Conservation (phyloP, 1,140 invertebrate species). For the Oryzaephilus surinamensis region DNA sequence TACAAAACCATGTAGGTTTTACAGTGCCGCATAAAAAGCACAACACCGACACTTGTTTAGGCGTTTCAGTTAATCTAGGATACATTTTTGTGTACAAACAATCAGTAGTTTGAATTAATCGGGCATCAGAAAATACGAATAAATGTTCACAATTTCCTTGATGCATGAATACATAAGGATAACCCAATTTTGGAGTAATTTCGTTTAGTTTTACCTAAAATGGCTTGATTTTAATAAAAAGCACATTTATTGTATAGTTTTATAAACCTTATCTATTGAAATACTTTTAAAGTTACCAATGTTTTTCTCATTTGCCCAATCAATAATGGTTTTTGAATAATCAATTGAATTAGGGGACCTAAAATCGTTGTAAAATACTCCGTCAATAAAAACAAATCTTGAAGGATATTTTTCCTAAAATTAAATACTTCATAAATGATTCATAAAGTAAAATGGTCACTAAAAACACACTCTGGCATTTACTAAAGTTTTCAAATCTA, state of each 20-base stretch:
- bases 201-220: constrained; percentile 42
- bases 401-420: constrained; percentile 50
- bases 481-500: constrained; percentile 16
- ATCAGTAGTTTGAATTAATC: constrained; percentile 43
- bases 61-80: constrained; percentile 42
- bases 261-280: too few relatives aligned
- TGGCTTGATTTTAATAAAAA: too few relatives aligned
- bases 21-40: constrained; percentile 45
- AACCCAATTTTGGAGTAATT: constrained; percentile 43
- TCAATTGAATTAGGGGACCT: constrained; percentile 41
- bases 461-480: constrained; percentile 38
- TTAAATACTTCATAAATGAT: background rate
- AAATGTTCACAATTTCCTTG: constrained; percentile 86
- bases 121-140: constrained; percentile 62
- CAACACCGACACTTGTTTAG: constrained; percentile 27
- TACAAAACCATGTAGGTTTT: constrained; percentile 48
- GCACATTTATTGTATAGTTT: too few relatives aligned
- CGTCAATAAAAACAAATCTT: constrained; percentile 55
- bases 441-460: constrained; percentile 5
- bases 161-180: constrained; percentile 67
- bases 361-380: constrained; percentile 54
- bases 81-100: constrained; percentile 37
- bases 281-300: constrained; percentile 42
- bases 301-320: constrained; percentile 44
- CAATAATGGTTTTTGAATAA: constrained; percentile 46